A percentile compares a stretch with the other conserved stretches of the same genome.
phyloP scores from a whole-genome alignment of 2,888 invertebrate genomes.

The Rhaphigaster nebulosa region DNA sequence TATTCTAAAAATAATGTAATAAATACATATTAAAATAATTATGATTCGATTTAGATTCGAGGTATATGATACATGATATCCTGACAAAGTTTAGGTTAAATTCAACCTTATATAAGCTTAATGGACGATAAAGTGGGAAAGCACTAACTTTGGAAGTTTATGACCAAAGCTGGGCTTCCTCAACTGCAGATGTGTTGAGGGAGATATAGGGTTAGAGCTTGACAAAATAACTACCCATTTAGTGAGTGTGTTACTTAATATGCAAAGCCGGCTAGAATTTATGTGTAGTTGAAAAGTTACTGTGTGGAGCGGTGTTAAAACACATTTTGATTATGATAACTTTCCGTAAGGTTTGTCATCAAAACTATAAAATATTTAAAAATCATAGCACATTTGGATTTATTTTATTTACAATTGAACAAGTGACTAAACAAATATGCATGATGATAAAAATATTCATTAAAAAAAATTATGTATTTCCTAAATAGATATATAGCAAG shows the following conservation, averaged over 20 bases:
- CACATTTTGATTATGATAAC: conserved; percentile 11
- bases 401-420: too few relatives aligned
- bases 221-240: conserved; percentile 11
- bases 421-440: too few relatives aligned
- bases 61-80: not conserved
- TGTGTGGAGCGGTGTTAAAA: not conserved
- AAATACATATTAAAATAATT: not conserved
- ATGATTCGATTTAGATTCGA: not conserved
- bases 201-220: not conserved
- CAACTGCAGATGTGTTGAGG: conserved; percentile 19
- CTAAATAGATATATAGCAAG: too few relatives aligned
- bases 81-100: not conserved
- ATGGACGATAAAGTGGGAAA: not conserved
- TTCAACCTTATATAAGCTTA: too few relatives aligned
- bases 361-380: too few relatives aligned
- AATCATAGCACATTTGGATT: too few relatives aligned
- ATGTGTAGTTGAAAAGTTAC: conserved; percentile 6
- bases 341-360: not conserved
- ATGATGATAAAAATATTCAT: too few relatives aligned
- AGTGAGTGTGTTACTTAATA: not conserved
- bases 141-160: conserved; percentile 12
- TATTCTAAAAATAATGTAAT: too few relatives aligned
- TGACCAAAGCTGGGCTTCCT: not conserved
- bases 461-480: too few relatives aligned
- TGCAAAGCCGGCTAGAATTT: not conserved